Evolutionary conservation across 2,888 invertebrate species (phyloP).

Genomic region (Quadriops clusia): DNA sequence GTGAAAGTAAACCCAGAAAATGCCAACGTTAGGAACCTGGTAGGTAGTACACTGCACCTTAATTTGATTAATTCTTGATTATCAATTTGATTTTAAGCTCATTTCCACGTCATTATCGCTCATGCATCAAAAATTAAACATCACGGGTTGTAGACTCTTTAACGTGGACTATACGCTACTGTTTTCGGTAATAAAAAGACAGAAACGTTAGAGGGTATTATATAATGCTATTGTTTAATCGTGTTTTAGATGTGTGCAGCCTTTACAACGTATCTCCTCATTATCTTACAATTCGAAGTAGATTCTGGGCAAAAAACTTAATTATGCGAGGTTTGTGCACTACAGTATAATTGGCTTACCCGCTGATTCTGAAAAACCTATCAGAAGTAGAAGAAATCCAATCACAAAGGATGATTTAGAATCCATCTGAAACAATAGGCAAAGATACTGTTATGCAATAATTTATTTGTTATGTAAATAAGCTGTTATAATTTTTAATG

Average conservation of each 20-base stretch:
- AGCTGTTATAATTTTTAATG: too few species aligned
- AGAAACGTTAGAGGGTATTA: not conserved
- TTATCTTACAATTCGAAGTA: slow-evolving; percentile 21
- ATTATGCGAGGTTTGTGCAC: too few species aligned
- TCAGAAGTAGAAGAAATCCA: too few species aligned
- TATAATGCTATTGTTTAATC: slow-evolving; percentile 1
- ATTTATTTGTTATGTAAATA: too few species aligned
- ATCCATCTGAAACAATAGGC: too few species aligned
- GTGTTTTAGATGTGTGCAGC: slow-evolving; percentile 18
- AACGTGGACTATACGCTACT: slow-evolving; percentile 20
- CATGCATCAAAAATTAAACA: slow-evolving; percentile 20
- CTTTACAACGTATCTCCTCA: slow-evolving; percentile 21
- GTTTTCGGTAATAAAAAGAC: slow-evolving; percentile 22
- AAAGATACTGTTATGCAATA: too few species aligned
- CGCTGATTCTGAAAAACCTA: too few species aligned
- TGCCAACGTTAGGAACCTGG: slow-evolving; percentile 17
- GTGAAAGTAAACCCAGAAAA: slow-evolving; percentile 18
- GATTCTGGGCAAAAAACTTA: too few species aligned
- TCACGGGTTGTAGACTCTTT: slow-evolving; percentile 21
- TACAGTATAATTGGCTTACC: too few species aligned
- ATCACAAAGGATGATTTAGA: too few species aligned
- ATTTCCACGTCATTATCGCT: slow-evolving; percentile 13
- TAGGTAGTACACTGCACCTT: slow-evolving; percentile 9
- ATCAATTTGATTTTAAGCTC: slow-evolving; percentile 1
- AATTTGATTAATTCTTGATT: not conserved